Base-by-base conservation (phyloP, 2,888 invertebrate species). In the Drosophila engyochracea region DNA sequence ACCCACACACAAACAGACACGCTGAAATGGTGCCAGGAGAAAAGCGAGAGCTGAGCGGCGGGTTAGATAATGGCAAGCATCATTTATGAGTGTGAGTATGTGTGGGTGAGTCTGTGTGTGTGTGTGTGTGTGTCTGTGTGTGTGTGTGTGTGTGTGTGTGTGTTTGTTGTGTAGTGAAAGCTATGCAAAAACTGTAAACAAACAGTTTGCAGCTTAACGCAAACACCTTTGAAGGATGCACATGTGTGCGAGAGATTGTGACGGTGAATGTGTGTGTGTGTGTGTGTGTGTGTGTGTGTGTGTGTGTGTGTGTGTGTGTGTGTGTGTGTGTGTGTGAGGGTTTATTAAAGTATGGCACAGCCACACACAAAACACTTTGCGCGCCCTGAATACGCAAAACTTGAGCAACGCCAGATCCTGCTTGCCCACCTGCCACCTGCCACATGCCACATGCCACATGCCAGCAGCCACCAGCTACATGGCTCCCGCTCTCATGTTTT, bases 191-290 rank as follows among this genome's bases (percentile, higher is more conserved):
- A 90, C 82, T 75, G 90, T 84, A 81, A 89, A 76, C 85, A 85
- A 90, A 90, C 90, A 89, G 81, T 82, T 89, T 79, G 89, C 89
- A 81, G 86, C 81, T 89, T 75, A 85, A 85, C 89, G 84, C 89
- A 85, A 85, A 85, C 85, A 85, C 90, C 89, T 85, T 89, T 85
- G 86, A 90, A 74, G 73, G 84, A 83, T 81, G 86, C 89, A 74
- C 70, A 76, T 74, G 69, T 58, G 51, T 55, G 49, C 41, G 53
- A 25, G 22, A 44, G 22, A 22, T 44, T 44, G 22, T 22, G 6
- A 22, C 5, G 44, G 59, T 49, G 59, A 30, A 62, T 28, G 55
- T 52, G 57, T 58, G 47, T 30, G 39, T 41, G 30, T 53, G 33
- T 52, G 30, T 55, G n/a, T 62, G 63, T 74, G 59, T 71, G 61